Percentiles rank a stretch among this genome's conserved stretches.
Evolutionary conservation across 1,140 invertebrate species (phyloP).

Genomic region (Drosophila sucinea): DNA sequence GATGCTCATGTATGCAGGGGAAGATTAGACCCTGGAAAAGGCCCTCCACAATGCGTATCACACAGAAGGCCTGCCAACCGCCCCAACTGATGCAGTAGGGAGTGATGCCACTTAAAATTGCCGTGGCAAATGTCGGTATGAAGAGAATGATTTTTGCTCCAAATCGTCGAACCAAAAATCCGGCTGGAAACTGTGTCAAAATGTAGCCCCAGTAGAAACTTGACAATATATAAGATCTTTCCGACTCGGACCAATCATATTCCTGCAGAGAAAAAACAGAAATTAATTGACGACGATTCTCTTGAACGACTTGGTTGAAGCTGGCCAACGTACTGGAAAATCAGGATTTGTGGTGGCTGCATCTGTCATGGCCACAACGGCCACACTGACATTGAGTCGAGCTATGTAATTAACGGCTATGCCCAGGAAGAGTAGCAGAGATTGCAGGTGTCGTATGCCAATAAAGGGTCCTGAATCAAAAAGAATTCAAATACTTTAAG

Average conservation of each 20-base stretch:
- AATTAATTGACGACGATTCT: too few relatives aligned
- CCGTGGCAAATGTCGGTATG: constrained; percentile 84
- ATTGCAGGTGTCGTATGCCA: constrained; percentile 87
- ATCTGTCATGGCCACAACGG: constrained; percentile 89
- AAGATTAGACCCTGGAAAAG: constrained; percentile 91
- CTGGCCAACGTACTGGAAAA: constrained; percentile 50
- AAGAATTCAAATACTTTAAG: background rate
- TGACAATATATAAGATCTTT: constrained; percentile 85
- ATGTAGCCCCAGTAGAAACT: constrained; percentile 88
- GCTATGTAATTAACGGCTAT: constrained; percentile 86
- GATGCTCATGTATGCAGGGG: constrained; percentile 88
- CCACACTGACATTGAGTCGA: constrained; percentile 87
- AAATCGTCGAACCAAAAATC: constrained; percentile 87
- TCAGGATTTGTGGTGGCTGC: constrained; percentile 55
- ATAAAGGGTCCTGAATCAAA: constrained; percentile 45
- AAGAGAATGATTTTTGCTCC: constrained; percentile 87
- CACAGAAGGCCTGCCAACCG: constrained; percentile 86
- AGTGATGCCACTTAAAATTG: constrained; percentile 82
- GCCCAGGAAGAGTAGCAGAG: constrained; percentile 86
- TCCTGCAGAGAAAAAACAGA: constrained; percentile 37
- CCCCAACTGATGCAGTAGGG: constrained; percentile 72
- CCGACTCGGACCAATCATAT: constrained; percentile 84
- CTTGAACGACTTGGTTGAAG: background rate
- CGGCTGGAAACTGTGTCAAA: constrained; percentile 86
- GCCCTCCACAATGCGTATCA: constrained; percentile 89